phyloP scores from a whole-genome alignment of 2,113 vertebrate genomes.

The Chloropsis cyanopogon region DNA sequence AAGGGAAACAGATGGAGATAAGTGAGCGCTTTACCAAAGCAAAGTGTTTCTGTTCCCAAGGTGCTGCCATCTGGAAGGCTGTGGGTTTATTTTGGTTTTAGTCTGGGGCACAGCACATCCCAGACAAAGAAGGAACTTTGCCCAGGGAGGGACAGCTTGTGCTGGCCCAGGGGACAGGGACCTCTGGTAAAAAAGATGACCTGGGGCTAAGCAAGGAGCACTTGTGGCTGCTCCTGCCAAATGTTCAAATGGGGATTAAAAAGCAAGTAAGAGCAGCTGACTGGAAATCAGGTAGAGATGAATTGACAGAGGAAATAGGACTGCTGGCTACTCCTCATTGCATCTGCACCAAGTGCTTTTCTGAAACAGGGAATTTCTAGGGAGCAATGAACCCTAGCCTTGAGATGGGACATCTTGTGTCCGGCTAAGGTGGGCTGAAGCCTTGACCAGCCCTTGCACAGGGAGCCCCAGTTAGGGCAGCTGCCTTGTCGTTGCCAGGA shows the following conservation, averaged over 20 bases:
- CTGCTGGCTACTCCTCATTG: neutral
- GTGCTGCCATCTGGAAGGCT: neutral
- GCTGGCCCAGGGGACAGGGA: neutral
- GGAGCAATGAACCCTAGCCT: neutral
- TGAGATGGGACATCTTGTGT: neutral
- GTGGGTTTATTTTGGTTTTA: neutral
- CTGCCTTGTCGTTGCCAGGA: neutral
- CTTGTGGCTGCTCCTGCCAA: neutral
- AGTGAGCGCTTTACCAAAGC: neutral
- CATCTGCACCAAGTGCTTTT: neutral
- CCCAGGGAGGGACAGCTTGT: neutral
- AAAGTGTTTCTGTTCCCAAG: slow-evolving; percentile 41
- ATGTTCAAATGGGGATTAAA: neutral
- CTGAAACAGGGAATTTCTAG: neutral
- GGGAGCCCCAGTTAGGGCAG: neutral
- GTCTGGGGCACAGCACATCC: neutral
- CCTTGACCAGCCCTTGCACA: neutral
- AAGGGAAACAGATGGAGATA: slow-evolving; percentile 55
- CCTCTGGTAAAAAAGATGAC: neutral
- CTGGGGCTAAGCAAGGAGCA: neutral
- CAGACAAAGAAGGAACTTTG: neutral
- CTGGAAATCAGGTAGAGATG: neutral
- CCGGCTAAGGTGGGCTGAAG: neutral
- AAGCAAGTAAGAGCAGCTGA: neutral
- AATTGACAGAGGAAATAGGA: neutral